Evolutionary conservation across 1,140 invertebrate species (phyloP), one percentile per base, ranked within the genome.

Genomic region (Drosophila bifasciata): DNA sequence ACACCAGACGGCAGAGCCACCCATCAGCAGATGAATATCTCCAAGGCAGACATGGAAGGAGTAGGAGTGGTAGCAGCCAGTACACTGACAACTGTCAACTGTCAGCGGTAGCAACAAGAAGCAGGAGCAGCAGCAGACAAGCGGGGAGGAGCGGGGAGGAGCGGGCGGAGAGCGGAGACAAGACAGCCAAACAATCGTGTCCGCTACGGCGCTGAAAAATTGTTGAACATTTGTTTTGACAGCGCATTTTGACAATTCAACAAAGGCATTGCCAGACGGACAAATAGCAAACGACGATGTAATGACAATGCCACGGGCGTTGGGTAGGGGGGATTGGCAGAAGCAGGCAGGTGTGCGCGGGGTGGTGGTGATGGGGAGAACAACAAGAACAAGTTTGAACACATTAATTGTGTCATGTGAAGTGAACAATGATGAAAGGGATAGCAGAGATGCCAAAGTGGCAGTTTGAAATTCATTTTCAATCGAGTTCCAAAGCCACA

Each of bases 191-290:
- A 79, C 76, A 63, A 64, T 71, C 67, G 67, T 66, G 69, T 83
- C 63, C 79, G 79, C 8, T 66, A 63, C 50, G 63, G 72, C 77
- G 68, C 74, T 88, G 83, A 88, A 88, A 88, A 88, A 88, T 88
- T 88, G 84, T 76, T 83, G 58, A 88, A 63, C 83, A 88, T 88
- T 88, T 88, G 71, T 88, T 88, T 72, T 83, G 83, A 88, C 84
- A 88, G 83, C 71, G 63, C 83, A 71, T 88, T 88, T 88, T 83
- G 78, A 88, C 83, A 88, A 81, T 74, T 86, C 73, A 88, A 86
- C 76, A 69, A 63, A 75, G 60, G 60, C 61, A 63, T 49, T 64
- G 19, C 15, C 21, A 48, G 40, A 64, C 48, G 67, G 69, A 80
- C 74, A 86, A 88, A 86, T 79, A 76, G 72, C 68, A 63, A 63